A percentile compares a stretch with the other conserved stretches of the same genome.
Evolutionary conservation across 2,888 invertebrate genomes (phyloP).

Genomic region (Aricia artaxerxes): DNA sequence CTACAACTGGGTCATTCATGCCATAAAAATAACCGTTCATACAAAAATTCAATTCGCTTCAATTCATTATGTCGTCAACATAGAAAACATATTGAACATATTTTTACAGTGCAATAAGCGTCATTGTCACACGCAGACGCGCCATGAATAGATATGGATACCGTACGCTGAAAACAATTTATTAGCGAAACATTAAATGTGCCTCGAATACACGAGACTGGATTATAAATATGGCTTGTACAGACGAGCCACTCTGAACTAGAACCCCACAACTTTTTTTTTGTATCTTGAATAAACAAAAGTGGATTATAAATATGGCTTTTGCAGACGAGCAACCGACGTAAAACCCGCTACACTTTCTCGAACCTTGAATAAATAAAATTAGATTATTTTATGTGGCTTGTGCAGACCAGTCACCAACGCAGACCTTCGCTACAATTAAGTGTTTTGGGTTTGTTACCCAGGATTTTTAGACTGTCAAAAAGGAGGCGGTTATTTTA

Average conservation of each 20-base stretch:
- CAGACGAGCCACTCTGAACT: neutral
- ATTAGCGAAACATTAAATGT: conserved; percentile 5
- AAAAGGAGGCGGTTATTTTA: too few species aligned
- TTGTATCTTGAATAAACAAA: too few species aligned
- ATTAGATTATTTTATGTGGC: too few species aligned
- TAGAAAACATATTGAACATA: neutral
- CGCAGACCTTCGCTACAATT: too few species aligned
- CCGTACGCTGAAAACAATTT: conserved; percentile 9
- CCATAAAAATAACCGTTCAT: neutral
- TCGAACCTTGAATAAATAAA: too few species aligned
- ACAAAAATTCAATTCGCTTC: neutral
- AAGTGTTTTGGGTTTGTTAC: too few species aligned
- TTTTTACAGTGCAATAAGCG: conserved; percentile 10
- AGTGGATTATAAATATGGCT: too few species aligned
- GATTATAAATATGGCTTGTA: neutral
- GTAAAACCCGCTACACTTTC: too few species aligned
- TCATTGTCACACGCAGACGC: conserved; percentile 8
- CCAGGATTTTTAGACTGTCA: too few species aligned
- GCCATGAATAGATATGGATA: conserved; percentile 3
- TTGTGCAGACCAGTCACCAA: too few species aligned
- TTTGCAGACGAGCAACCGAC: too few species aligned
- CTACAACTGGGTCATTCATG: neutral
- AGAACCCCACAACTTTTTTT: neutral
- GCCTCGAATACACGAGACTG: conserved; percentile 11
- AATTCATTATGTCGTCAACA: neutral